A percentile compares a stretch with the other conserved stretches of the same genome.
Conservation (phyloP, 2,113 vertebrate species). For the Aldabrachelys gigantea region DNA sequence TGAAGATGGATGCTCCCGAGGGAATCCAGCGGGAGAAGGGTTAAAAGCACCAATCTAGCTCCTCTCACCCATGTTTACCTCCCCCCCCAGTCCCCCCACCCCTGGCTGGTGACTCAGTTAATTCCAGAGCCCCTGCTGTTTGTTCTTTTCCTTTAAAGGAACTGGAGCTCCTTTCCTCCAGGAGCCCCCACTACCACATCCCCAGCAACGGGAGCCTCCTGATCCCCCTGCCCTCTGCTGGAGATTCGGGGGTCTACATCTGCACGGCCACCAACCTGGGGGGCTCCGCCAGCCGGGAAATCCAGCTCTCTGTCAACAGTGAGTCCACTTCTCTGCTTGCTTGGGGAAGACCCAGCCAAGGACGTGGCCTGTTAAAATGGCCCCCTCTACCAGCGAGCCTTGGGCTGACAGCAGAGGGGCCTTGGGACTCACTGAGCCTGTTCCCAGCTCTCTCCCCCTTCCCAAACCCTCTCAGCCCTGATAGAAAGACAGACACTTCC, state of each 20-base stretch:
- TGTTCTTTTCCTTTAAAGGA: slow-evolving; percentile 74
- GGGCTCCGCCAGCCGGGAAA: slow-evolving; percentile 87
- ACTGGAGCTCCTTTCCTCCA: slow-evolving; percentile 62
- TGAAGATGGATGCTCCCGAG: not conserved
- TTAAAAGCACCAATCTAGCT: not conserved
- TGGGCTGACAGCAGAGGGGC: not conserved
- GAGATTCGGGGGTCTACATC: slow-evolving; percentile 85
- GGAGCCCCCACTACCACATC: slow-evolving; percentile 57
- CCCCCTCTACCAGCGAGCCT: not conserved
- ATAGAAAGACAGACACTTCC: not conserved
- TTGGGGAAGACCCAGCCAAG: not conserved
- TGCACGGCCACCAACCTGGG: slow-evolving; percentile 89
- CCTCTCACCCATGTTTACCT: not conserved
- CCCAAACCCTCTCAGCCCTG: not conserved
- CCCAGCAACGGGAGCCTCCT: slow-evolving; percentile 80
- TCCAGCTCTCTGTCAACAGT: slow-evolving; percentile 91
- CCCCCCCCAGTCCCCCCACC: not conserved
- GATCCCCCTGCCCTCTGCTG: slow-evolving; percentile 75
- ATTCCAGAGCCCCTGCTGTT: rapidly evolving
- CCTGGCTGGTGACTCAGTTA: not conserved
- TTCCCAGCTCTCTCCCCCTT: not conserved
- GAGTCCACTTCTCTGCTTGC: slow-evolving; percentile 51
- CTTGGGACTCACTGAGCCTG: not conserved
- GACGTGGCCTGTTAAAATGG: not conserved
- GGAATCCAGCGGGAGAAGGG: rapidly evolving